Evolutionary conservation across 2,888 invertebrate species (phyloP).

Genomic region (Polietes domitor): DNA sequence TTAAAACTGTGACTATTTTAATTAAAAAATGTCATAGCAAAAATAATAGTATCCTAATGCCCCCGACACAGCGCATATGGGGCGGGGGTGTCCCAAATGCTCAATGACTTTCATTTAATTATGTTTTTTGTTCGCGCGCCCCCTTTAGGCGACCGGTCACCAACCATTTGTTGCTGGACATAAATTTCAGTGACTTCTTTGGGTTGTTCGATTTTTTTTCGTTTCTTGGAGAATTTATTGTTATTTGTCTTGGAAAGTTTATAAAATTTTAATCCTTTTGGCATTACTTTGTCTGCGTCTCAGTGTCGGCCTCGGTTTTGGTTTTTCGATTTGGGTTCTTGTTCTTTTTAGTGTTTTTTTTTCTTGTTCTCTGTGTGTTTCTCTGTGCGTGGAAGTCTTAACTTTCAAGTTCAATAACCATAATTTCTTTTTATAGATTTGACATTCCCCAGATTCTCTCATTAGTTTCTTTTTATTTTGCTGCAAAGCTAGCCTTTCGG

Average conservation of each 20-base stretch:
- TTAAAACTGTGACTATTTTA: slow-evolving; percentile 26
- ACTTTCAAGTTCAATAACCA: slow-evolving; percentile 64
- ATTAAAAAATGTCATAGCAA: slow-evolving; percentile 21
- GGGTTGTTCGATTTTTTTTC: background rate
- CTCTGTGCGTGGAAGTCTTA: slow-evolving; percentile 11
- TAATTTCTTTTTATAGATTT: slow-evolving; percentile 51
- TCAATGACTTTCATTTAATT: slow-evolving; percentile 13
- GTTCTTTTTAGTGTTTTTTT: background rate
- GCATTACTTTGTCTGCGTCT: slow-evolving; percentile 3
- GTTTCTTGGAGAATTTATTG: slow-evolving; percentile 44
- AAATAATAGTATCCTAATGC: background rate
- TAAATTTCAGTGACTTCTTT: slow-evolving; percentile 6
- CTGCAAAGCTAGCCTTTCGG: background rate
- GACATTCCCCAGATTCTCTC: slow-evolving; percentile 41
- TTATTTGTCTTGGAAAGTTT: slow-evolving; percentile 54
- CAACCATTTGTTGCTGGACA: slow-evolving; percentile 34
- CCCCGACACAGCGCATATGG: too few relatives aligned
- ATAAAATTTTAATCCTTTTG: slow-evolving; percentile 55
- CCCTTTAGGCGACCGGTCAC: background rate
- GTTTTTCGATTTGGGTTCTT: slow-evolving; percentile 10
- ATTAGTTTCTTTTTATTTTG: slow-evolving; percentile 46
- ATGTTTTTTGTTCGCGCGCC: background rate
- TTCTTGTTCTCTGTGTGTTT: background rate
- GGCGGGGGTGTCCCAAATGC: background rate
- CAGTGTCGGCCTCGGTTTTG: slow-evolving; percentile 34